phyloP scores from a whole-genome alignment of 2,888 invertebrate species.

The Lissocephala sabroskyi region DNA sequence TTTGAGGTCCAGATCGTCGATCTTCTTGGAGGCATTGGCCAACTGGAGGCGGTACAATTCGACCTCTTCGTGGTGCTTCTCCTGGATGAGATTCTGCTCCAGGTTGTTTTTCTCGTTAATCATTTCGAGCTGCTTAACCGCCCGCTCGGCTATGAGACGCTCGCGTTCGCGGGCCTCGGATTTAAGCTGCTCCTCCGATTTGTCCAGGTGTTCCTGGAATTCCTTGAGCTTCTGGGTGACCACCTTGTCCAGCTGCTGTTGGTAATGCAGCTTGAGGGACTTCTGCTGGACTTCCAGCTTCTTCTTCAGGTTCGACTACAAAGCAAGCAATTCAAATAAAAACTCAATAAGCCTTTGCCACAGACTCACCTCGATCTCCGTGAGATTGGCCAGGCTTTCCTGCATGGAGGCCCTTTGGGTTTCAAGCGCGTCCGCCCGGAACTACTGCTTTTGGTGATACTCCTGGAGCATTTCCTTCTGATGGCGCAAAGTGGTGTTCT shows the following conservation, averaged over 20 bases:
- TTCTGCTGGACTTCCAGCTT: constrained; percentile 78
- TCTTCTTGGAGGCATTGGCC: constrained; percentile 80
- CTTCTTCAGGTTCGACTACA: constrained; percentile 74
- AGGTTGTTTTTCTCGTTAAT: constrained; percentile 82
- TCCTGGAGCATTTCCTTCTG: constrained; percentile 74
- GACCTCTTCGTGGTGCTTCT: constrained; percentile 85
- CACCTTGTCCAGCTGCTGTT: constrained; percentile 85
- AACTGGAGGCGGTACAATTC: constrained; percentile 81
- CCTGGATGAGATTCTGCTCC: constrained; percentile 83
- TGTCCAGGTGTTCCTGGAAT: constrained; percentile 83
- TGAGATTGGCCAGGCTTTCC: constrained; percentile 72
- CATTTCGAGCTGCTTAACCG: constrained; percentile 81
- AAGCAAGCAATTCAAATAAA: neutral
- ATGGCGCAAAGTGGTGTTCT: constrained; percentile 75
- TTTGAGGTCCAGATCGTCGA: constrained; percentile 78
- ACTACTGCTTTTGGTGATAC: constrained; percentile 74
- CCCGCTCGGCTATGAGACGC: constrained; percentile 79
- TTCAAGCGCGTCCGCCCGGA: constrained; percentile 74
- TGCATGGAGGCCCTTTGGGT: constrained; percentile 75
- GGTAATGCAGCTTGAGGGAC: constrained; percentile 83
- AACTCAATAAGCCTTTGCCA: neutral
- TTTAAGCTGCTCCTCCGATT: constrained; percentile 78
- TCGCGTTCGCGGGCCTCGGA: constrained; percentile 79
- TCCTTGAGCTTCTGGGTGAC: constrained; percentile 84
- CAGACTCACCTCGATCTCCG: constrained; percentile 75